Conservation (phyloP, 2,113 vertebrate species). For the Narcine bancroftii region DNA sequence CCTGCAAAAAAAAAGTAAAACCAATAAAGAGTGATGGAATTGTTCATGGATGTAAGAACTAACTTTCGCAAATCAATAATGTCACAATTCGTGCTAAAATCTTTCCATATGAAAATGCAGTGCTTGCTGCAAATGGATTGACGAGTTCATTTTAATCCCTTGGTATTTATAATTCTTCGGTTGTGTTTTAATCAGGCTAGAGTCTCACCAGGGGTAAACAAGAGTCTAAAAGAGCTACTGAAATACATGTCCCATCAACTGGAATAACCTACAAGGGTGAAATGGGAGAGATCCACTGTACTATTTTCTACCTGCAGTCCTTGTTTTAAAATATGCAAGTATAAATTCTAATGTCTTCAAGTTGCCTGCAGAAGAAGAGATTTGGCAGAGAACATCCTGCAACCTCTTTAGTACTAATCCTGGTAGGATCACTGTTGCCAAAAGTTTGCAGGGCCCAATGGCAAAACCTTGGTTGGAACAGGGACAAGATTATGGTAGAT, state of each 20-base stretch:
- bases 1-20: slow-evolving; percentile 54
- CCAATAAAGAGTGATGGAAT: slow-evolving; percentile 62
- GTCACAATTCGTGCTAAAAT: slow-evolving; percentile 54
- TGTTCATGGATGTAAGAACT: slow-evolving; percentile 56
- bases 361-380: not conserved
- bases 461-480: too few species aligned
- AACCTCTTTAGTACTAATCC: not conserved
- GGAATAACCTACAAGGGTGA: not conserved
- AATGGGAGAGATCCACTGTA: not conserved
- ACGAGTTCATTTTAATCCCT: slow-evolving; percentile 49
- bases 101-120: slow-evolving; percentile 20
- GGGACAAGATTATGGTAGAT: not conserved
- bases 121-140: not conserved
- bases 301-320: too few species aligned
- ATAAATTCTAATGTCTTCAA: not conserved
- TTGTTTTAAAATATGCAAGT: not conserved
- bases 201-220: not conserved
- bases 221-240: not conserved
- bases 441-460: too few species aligned
- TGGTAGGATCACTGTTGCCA: too few species aligned
- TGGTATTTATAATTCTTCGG: not conserved
- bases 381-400: not conserved
- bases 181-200: not conserved
- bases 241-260: not conserved
- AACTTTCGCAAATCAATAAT: slow-evolving; percentile 57